Base-by-base conservation (phyloP, 2,113 vertebrate species). In the Etheostoma spectabile region DNA sequence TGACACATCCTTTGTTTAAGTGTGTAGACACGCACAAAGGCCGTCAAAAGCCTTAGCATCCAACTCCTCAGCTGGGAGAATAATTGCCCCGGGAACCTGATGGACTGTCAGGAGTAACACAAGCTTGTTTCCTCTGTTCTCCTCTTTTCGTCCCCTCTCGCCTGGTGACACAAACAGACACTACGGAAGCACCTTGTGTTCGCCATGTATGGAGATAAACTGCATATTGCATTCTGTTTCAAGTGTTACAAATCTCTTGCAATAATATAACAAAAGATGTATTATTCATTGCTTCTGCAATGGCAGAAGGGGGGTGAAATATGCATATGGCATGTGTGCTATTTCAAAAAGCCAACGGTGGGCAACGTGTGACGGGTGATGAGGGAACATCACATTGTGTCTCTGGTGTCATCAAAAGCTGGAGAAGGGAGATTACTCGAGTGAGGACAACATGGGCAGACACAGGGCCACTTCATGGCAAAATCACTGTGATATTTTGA, bases 201-300 rank as follows among this genome's bases (percentile, higher is more conserved):
- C 57, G 38, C 84, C 74, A 49, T 72, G 79, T 83, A 83, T 51
- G 60, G 89, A 91, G 91, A 93, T 93, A 93, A 93, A 92, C 90
- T 92, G 82, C 87, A 95, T 93, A 90, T 91, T 91, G 88, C 87
- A 95, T 93, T 94, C 90, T 63, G 86, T 94, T 93, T 94, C 92
- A 93, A 92, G 92, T 91, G 88, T 93, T 93, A 92, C 91, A 93
- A 93, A 94, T 94, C 84, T 93, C 76, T 89, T 89, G 89, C 91
- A 93, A 91, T 94, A 93, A 93, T 93, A 91, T 91, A 86, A 90
- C 90, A 88, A 93, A 91, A 90, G 38, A 93, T 93, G 89, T 86
- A 92, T 94, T 91, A 93, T 93, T 94, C 90, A 93, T 91, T 45
- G 66, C 76, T 56, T 82, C 87, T 73, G 77, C 82, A 72, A 59